Base-by-base conservation (phyloP, 2,888 invertebrate genomes). In the Incurvaria masculella region DNA sequence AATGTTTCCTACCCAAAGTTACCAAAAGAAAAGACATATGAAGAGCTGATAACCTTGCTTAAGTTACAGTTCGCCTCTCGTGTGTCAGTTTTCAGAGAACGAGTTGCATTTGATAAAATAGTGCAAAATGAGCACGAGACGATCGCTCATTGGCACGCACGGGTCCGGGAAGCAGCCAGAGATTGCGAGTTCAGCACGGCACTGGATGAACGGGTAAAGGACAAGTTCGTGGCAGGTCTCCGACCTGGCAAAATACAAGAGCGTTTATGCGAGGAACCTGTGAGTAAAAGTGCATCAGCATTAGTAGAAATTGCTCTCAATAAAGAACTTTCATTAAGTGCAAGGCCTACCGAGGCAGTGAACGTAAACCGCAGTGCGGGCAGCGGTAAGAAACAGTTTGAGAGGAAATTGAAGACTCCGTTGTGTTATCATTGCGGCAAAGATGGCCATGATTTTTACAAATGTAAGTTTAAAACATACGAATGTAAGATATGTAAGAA, bases 391-490 rank as follows among this genome's bases (percentile, higher is more conserved):
- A n/a, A n/a, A n/a, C n/a, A n/a, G n/a, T n/a, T n/a, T n/a, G n/a
- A n/a, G n/a, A n/a, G n/a, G n/a, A n/a, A n/a, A 11, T 14, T 14
- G 33, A 33, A 33, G 14, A 33, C 14, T n/a, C n/a, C n/a, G 33
- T n/a, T 33, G 14, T 33, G 33, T n/a, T 14, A 33, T 33, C 33
- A 33, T 33, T 33, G 33, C 21, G 42, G 21, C 14, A 42, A 21
- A 8, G 20, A 18, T 6, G 14, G 14, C 10, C 42, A 42, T 21
- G 21, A 42, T 4, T 43, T 43, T 43, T 43, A 20, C 5, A 43
- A 43, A 21, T 43, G 43, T n/a, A 43, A 43, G 16, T 43, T n/a
- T 43, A 43, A 43, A 43, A 43, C 21, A 21, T 43, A 43, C 16
- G 21, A 19, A 21, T 43, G 43, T 43, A 43, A 43, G 21, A 20